These are phyloP conservation scores for Pagrus major DNA, from an alignment of 2,113 vertebrate species.

Conservation along the genomic window DNA sequence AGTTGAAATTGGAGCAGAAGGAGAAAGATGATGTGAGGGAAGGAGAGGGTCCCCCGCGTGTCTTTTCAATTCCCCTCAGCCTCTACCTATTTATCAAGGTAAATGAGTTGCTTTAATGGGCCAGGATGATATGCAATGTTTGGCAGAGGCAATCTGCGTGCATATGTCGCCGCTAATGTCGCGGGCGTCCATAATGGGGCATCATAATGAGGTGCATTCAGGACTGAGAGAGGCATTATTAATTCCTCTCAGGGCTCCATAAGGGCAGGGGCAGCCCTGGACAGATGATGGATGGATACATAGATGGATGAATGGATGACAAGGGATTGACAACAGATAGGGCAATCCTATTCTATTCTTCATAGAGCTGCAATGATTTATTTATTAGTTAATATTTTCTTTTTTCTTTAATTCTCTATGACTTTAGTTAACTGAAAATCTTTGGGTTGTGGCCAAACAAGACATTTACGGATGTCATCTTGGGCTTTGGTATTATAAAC, in stretches of 20 bases:
- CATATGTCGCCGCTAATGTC: constrained; percentile 75
- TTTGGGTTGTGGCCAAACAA: too few relatives aligned
- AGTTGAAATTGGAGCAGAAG: constrained; percentile 42
- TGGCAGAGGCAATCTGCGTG: constrained; percentile 77
- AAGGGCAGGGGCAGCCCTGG: neutral
- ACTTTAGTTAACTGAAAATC: too few relatives aligned
- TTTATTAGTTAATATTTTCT: too few relatives aligned
- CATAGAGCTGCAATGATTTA: too few relatives aligned
- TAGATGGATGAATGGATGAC: neutral
- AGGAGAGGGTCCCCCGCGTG: constrained; percentile 35
- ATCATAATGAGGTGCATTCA: constrained; percentile 74
- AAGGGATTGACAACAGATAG: constrained; percentile 3
- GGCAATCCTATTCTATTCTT: constrained; percentile 6
- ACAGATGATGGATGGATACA: constrained; percentile 32
- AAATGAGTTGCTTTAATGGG: constrained; percentile 78
- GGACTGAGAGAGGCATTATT: constrained; percentile 48
- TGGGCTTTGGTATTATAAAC: too few relatives aligned
- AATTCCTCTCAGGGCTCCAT: constrained; percentile 50
- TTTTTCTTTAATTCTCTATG: too few relatives aligned
- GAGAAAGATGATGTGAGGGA: constrained; percentile 49
- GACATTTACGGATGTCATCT: too few relatives aligned
- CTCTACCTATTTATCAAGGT: constrained; percentile 75
- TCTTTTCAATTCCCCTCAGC: constrained; percentile 66
- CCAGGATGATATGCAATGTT: constrained; percentile 77
- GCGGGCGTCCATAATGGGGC: constrained; percentile 66